phyloP scores from a whole-genome alignment of 2,797 vertebrate species.

The Schizothorax lantsangensis region DNA sequence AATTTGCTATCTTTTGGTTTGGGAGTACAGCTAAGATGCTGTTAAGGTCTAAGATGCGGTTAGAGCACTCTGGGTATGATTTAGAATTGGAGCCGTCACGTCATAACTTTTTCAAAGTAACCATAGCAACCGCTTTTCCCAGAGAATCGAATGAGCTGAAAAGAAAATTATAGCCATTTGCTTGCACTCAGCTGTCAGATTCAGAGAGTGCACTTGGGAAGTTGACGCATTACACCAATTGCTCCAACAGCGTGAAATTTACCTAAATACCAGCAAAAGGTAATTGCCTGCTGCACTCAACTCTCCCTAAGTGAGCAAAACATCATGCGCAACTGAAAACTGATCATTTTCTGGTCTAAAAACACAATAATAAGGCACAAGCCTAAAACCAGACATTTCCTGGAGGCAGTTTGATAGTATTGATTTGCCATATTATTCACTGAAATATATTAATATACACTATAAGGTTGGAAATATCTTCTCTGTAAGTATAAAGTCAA shows the following conservation, averaged over 20 bases:
- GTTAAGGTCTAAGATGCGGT: background rate
- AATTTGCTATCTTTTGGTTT: background rate
- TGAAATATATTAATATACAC: background rate
- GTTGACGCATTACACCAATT: background rate
- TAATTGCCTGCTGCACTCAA: conserved; percentile 6
- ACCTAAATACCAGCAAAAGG: background rate
- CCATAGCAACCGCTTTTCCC: conserved; percentile 7
- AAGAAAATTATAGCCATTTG: conserved; percentile 33
- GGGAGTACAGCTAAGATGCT: background rate
- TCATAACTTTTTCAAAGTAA: background rate
- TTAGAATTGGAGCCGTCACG: background rate
- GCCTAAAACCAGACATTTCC: background rate
- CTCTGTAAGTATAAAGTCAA: background rate
- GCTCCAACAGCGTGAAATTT: background rate
- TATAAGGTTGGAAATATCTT: background rate
- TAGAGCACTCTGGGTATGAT: conserved; percentile 1
- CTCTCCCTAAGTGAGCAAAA: background rate
- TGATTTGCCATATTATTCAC: background rate
- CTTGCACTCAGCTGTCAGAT: conserved; percentile 15
- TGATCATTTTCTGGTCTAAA: background rate
- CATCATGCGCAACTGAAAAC: background rate
- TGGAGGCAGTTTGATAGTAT: background rate
- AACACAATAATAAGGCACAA: background rate
- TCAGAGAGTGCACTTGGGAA: conserved; percentile 22
- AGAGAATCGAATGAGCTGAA: background rate